These are phyloP conservation scores for Acanthiza pusilla DNA, from an alignment of 2,797 vertebrate genomes.

Conservation along the genomic window DNA sequence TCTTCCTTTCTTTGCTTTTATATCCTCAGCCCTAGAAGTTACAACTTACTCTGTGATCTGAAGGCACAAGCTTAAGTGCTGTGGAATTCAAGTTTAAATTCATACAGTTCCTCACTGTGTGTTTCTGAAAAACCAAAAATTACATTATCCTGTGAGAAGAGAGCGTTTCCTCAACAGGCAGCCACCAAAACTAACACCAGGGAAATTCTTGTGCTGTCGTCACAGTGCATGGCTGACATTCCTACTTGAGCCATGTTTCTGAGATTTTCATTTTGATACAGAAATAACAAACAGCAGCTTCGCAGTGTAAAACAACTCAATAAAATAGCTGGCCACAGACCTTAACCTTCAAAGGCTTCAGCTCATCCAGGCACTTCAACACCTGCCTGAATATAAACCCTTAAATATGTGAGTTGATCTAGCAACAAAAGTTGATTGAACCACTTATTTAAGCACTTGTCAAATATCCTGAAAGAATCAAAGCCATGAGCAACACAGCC, in stretches of 20 bases:
- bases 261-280: background rate
- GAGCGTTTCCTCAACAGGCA: background rate
- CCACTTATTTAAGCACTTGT: background rate
- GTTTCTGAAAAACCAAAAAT: background rate
- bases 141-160: background rate
- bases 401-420: background rate
- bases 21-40: background rate
- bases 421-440: background rate
- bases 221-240: background rate
- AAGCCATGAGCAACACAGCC: background rate
- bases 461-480: background rate
- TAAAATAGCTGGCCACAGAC: background rate
- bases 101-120: background rate
- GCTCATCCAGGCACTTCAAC: background rate
- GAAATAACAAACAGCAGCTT: background rate
- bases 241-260: fast-evolving
- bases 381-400: background rate
- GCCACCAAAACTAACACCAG: background rate
- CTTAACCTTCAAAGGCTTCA: background rate
- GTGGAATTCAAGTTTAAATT: background rate
- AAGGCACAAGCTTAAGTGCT: background rate
- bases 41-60: background rate
- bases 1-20: background rate
- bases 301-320: background rate
- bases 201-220: background rate